phyloP scores from a whole-genome alignment of 2,113 vertebrate genomes.

The Gallinago media region DNA sequence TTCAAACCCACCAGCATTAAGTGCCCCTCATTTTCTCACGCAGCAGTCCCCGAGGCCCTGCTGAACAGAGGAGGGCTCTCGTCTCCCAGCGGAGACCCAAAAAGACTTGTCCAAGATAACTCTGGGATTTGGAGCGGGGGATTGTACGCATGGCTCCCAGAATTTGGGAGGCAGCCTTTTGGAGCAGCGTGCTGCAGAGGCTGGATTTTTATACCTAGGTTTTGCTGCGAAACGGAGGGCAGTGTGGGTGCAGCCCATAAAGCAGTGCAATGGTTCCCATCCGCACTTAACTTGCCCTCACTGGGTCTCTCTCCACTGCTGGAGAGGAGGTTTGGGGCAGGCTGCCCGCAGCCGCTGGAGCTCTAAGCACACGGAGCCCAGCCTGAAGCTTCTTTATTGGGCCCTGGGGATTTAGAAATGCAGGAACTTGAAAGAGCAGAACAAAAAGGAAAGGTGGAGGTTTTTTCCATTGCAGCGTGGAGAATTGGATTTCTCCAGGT shows the following conservation, averaged over 20 bases:
- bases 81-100: fast-evolving
- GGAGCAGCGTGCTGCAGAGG: not conserved
- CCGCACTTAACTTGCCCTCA: not conserved
- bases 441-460: not conserved
- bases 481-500: not conserved
- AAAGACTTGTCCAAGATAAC: not conserved
- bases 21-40: not conserved
- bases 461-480: not conserved
- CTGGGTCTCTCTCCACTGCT: not conserved
- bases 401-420: not conserved
- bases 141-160: not conserved
- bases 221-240: not conserved
- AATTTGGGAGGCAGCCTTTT: not conserved
- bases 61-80: not conserved
- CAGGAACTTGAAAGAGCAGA: not conserved
- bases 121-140: not conserved
- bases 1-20: not conserved
- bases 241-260: not conserved
- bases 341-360: not conserved
- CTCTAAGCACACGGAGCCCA: not conserved
- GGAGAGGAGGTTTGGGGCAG: not conserved
- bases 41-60: not conserved
- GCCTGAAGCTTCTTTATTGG: not conserved
- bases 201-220: not conserved
- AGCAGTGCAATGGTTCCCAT: not conserved